Percentiles rank a stretch among this genome's conserved stretches.
Evolutionary conservation across 1,140 invertebrate species (phyloP).

Genomic region (Bombus superbus): DNA sequence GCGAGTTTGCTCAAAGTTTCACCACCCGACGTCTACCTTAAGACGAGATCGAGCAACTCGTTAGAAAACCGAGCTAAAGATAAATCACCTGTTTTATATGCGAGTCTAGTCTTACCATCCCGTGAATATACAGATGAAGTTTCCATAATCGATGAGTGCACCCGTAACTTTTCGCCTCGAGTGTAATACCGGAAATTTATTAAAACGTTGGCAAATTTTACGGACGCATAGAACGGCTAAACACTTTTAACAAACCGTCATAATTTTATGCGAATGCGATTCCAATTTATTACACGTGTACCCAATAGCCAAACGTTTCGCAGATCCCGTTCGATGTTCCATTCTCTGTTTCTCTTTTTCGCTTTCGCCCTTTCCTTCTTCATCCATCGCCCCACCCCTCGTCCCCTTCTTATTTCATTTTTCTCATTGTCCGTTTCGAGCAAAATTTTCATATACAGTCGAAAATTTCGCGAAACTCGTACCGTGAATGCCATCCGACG

Average conservation of each 20-base stretch:
- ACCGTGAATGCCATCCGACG: not conserved
- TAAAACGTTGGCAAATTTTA: conserved; percentile 59
- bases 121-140: conserved; percentile 50
- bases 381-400: too few species aligned
- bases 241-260: conserved; percentile 21
- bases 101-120: conserved; percentile 19
- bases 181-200: conserved; percentile 49
- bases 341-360: not conserved
- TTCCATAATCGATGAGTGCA: conserved; percentile 61
- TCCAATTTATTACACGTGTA: conserved; percentile 35
- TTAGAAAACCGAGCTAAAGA: conserved; percentile 52
- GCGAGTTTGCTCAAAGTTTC: conserved; percentile 18
- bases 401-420: not conserved
- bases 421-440: not conserved
- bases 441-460: not conserved
- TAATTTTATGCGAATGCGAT: conserved; percentile 25
- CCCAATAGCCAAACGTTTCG: conserved; percentile 11
- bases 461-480: not conserved
- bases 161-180: conserved; percentile 43
- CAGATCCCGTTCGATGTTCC: not conserved
- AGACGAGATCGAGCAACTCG: conserved; percentile 46
- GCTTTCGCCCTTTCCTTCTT: not conserved
- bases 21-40: not conserved
- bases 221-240: conserved; percentile 19
- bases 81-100: conserved; percentile 67